These are phyloP conservation scores for Scaptodrosophila latifasciaeformis DNA, from an alignment of 2,888 invertebrate genomes.

Conservation along the genomic window DNA sequence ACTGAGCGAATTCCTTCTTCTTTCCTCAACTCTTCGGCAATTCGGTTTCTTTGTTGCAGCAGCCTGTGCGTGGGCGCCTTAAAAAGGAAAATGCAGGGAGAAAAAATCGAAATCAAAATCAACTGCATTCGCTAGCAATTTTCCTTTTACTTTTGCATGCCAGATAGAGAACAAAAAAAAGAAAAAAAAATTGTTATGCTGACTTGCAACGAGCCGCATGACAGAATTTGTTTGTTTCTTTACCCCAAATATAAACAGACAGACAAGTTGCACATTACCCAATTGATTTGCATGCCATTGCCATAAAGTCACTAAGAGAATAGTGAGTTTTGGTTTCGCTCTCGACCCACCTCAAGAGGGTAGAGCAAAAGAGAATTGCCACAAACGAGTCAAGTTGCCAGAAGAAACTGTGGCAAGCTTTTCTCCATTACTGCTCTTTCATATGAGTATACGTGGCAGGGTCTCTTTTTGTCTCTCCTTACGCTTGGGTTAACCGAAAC, in stretches of 20 bases:
- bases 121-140: no score
- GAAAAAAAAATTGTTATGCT: background rate
- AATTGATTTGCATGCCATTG: conserved; percentile 27
- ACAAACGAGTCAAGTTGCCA: no score
- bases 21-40: no score
- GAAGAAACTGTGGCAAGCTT: no score
- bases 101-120: conserved; percentile 23
- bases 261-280: conserved; percentile 30
- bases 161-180: background rate
- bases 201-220: background rate
- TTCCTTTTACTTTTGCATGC: background rate
- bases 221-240: background rate
- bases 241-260: conserved; percentile 13
- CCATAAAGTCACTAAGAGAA: background rate
- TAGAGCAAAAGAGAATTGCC: no score
- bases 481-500: conserved; percentile 32
- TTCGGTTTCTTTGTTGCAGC: no score
- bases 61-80: background rate
- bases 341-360: no score
- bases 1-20: no score
- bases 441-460: background rate
- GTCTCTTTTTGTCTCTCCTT: no score
- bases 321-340: no score
- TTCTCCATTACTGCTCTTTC: no score
- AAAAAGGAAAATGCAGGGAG: conserved; percentile 6